phyloP scores from a whole-genome alignment of 2,888 invertebrate species.

The Ariolimax columbianus region DNA sequence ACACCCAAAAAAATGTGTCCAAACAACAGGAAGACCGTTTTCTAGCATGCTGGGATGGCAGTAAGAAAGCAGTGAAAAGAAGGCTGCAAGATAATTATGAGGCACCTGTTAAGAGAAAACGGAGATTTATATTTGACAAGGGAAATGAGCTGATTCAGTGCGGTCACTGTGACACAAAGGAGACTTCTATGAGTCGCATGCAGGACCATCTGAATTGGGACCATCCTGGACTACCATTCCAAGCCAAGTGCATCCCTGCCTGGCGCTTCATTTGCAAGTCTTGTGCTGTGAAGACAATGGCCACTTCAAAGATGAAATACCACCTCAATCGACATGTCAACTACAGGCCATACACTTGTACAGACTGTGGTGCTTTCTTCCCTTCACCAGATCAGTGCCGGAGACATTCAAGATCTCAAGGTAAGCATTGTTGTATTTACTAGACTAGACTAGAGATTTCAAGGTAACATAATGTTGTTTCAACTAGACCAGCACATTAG shows the following conservation, averaged over 20 bases:
- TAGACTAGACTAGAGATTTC: no score
- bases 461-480: no score
- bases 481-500: no score
- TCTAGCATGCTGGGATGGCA: constrained; percentile 48
- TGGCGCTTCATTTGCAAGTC: constrained; percentile 57
- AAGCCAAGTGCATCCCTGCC: constrained; percentile 50
- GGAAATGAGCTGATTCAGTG: constrained; percentile 48
- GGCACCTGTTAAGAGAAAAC: background rate
- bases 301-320: constrained; percentile 59
- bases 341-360: constrained; percentile 59
- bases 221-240: constrained; percentile 46
- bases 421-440: no score
- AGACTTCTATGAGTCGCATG: constrained; percentile 49
- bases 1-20: background rate
- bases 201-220: constrained; percentile 47
- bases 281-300: constrained; percentile 57
- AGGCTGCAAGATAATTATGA: background rate
- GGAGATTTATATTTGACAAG: constrained; percentile 48
- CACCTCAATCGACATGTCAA: constrained; percentile 59
- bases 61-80: constrained; percentile 49
- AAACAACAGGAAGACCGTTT: constrained; percentile 3
- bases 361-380: constrained; percentile 55
- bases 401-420: constrained; percentile 55
- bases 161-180: constrained; percentile 42
- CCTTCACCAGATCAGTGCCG: constrained; percentile 60